Base-by-base conservation (phyloP, 2,797 vertebrate species). In the Ceyx erithaca region DNA sequence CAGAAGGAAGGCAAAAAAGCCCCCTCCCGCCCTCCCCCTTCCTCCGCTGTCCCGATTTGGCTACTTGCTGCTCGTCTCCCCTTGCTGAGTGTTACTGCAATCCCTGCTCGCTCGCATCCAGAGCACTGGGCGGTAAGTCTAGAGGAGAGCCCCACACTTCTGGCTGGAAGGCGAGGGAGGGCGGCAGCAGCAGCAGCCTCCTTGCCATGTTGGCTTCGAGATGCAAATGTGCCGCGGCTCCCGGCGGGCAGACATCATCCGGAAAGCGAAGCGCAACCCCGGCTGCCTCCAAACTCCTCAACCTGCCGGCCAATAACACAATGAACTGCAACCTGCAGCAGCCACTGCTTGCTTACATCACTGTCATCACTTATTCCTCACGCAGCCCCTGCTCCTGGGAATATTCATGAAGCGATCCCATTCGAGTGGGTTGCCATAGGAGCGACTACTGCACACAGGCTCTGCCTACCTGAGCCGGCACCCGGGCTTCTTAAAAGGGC, bases 351-450 rank as follows among this genome's bases (percentile, higher is more conserved):
- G 98, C 97, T 98, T 98, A 98, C 98, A 99, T 98, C 98, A 98
- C 97, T 96, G 97, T 77, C 93, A 98, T 98, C 97, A 96, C 96
- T 95, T 95, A 96, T 96, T 97, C 97, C 98, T 97, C 98, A 97
- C 96, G 98, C 97, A 93, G 98, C 98, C 97, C 98, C 98, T 96
- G 98, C 97, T 96, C 97, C 97, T 97, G 97, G 98, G 98, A 98
- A 98, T 99, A 98, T 99, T 98, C 98, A 98, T 98, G 98, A 98
- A 98, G 98, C 97, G 87, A 93, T 96, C 96, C 98, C 98, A 97
- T 95, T 98, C 98, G 97, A 98, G 97, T 97, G 98, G 98, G 99
- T 99, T 99, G 98, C 99, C 98, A 99, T 99, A 99, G 99, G 97
- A 99, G 99, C 99, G 97, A 97, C 96, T 97, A 97, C 98, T 94